Evolutionary conservation across 2,888 invertebrate genomes (phyloP), one percentile per base, ranked within the genome.

Genomic region (Conops quadrifasciatus): DNA sequence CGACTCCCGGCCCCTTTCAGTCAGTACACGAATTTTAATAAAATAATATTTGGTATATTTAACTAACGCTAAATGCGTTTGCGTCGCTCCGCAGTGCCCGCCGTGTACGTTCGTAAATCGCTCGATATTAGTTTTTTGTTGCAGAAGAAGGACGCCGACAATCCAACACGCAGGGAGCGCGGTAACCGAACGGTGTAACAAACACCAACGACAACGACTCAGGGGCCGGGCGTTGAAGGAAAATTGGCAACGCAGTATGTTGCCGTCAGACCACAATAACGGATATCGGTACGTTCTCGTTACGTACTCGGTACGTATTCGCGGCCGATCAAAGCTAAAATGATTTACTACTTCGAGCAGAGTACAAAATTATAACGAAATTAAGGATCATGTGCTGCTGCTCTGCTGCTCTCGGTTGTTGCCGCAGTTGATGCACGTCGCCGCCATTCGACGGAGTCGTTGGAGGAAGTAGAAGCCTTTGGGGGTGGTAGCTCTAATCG

Each of bases 241-340:
- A 36, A 67, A 67, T 70, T 70, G 67, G 63, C 70, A 72, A 72
- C 63, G 58, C 66, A 63, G 60, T 64, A 28, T 30, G 66, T 26
- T 28, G 53, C 56, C 9, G 21, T 53, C 21, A 53, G 24, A 62
- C 62, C 3, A 30, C 36, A 30, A 30, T 36, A 60, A 60, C 60
- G 59, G 56, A 28, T 51, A 28, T 51, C 60, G 56, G 62, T 30
- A 43, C 56, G 62, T 58, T 64, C 51, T 63, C 28, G 24, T 47
- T 67, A 67, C 51, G 67, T 56, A 71, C 64, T 68, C 79, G 80
- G 80, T 84, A 83, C 82, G 84, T 82, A 85, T 84, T 83, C 85
- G 82, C 85, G 82, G 84, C 84, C 85, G 85, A 84, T 85, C 85
- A 84, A 84, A 85, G 83, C 85, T 82, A 83, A 85, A 86, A 85